Base-by-base conservation (phyloP, 2,113 vertebrate species). In the Stigmatopora argus region DNA sequence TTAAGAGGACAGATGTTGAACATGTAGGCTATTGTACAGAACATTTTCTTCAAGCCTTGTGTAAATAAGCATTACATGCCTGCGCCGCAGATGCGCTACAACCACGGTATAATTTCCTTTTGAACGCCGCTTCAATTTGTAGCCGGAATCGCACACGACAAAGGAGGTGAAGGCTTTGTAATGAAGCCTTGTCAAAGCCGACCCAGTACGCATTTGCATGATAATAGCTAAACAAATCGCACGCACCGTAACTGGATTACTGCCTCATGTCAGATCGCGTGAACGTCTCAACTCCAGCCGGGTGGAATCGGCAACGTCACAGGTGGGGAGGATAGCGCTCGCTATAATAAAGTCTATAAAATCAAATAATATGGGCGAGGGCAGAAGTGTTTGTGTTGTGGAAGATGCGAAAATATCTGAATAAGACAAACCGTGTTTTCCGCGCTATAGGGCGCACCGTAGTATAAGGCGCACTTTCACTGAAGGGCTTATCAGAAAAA, bases 191-290 rank as follows among this genome's bases (percentile, higher is more conserved):
- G 70, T 68, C 73, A 75, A 72, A 72, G 70, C 64, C 10, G 56
- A 7, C 21, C 52, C 59, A n/a, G 57, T 5, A 64, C 1, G 1
- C 31, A 82, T 87, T 85, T 84, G 70, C 78, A 81, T 80, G 72
- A 78, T 77, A 78, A 83, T 77, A 72, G 66, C 71, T 41, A 74
- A 76, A 77, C 71, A 78, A 80, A 81, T 75, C 61, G 66, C 56
- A 71, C 26, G 41, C 49, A 35, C 68, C 48, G 53, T 78, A 83
- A 82, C 64, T 65, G 52, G 70, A 83, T 86, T 79, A 78, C 73
- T 19, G 15, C 49, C 34, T 63, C 23, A 52, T 18, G 76, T 77
- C 80, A 69, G 45, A 71, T 52, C 26, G 55, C 8, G 44, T 77
- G 56, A 78, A 65, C 47, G 71, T 81, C 70, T 80, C 12, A 49